phyloP scores from a whole-genome alignment of 2,113 vertebrate species.

The Lampris megalopsis region DNA sequence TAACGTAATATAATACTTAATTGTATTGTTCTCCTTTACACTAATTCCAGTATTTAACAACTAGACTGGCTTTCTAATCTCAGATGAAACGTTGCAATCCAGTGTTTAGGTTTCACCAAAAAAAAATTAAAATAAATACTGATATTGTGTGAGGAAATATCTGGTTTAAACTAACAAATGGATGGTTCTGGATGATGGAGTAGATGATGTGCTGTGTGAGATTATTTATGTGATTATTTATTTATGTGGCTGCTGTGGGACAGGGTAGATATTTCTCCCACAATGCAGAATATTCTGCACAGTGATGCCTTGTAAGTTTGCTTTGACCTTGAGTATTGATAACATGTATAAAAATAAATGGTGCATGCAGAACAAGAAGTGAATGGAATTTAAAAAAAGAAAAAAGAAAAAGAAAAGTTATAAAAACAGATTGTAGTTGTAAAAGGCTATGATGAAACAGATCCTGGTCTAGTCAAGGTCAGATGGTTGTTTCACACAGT shows the following conservation, averaged over 20 bases:
- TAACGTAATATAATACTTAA: background rate
- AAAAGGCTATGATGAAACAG: background rate
- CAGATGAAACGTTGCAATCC: background rate
- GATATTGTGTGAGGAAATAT: background rate
- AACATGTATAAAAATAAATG: background rate
- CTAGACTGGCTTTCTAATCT: background rate
- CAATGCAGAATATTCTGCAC: background rate
- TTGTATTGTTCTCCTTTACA: background rate
- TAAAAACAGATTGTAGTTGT: background rate
- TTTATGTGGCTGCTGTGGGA: background rate
- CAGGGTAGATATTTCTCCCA: background rate
- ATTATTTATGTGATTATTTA: background rate
- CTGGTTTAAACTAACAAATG: background rate
- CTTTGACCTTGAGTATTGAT: constrained; percentile 57
- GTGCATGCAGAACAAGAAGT: background rate
- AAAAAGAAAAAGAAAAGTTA: background rate
- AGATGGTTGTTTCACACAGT: constrained; percentile 24
- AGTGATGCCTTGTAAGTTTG: background rate
- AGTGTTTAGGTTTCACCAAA: too few relatives aligned
- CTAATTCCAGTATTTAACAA: too few relatives aligned
- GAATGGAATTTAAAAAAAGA: background rate
- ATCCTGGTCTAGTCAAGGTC: constrained; percentile 66
- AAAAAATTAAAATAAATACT: background rate
- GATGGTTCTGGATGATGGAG: background rate
- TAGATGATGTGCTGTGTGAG: background rate